Conservation (phyloP, 2,113 vertebrate genomes). For the Dryoscopus gambensis region DNA sequence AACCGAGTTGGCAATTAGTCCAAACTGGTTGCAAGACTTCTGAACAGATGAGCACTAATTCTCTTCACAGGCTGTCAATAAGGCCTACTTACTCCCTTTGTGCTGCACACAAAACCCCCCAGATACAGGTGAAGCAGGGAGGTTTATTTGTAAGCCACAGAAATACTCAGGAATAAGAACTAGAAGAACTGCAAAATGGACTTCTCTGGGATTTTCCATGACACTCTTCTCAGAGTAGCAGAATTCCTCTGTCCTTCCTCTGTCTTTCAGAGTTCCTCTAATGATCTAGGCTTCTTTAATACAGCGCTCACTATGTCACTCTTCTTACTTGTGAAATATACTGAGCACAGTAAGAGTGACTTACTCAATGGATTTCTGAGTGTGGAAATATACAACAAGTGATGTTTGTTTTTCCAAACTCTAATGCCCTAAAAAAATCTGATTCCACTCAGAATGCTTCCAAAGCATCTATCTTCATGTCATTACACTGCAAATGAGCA, state of each 20-base stretch:
- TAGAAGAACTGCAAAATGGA: neutral
- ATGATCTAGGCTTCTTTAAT: neutral
- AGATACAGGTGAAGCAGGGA: neutral
- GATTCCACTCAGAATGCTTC: neutral
- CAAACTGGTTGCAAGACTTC: neutral
- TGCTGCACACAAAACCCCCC: neutral
- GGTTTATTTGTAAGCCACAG: neutral
- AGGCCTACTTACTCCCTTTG: neutral
- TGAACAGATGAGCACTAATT: neutral
- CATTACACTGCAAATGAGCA: neutral
- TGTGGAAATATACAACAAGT: neutral
- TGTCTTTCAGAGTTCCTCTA: neutral
- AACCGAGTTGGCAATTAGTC: neutral
- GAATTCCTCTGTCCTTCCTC: neutral
- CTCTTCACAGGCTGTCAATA: neutral
- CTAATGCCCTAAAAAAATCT: neutral
- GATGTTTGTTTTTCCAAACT: neutral
- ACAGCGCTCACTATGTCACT: rapidly evolving
- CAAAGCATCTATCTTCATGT: neutral
- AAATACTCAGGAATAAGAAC: neutral
- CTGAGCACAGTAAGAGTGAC: neutral
- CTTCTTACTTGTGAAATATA: neutral
- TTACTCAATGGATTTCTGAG: neutral
- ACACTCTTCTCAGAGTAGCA: neutral
- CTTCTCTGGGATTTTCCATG: neutral